Base-by-base conservation (phyloP, 2,113 vertebrate genomes). In the Cynocephalus volans region DNA sequence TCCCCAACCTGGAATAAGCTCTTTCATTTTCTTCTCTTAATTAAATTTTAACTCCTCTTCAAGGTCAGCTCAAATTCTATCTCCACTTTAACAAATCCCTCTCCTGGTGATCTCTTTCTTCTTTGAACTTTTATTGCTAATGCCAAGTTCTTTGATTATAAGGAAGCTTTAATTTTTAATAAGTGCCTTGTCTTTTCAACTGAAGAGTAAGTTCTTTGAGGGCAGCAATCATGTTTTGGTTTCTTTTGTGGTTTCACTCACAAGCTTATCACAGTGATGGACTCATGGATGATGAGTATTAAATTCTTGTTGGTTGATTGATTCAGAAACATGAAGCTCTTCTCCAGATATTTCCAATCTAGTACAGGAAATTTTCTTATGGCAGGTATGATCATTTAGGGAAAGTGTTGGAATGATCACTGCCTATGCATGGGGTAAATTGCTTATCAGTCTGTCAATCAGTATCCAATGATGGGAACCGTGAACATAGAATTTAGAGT, bases 161-260 rank as follows among this genome's bases (percentile, higher is more conserved):
- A 84, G 13, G 45, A 70, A 65, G 54, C 58, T 82, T 80, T 95
- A 48, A 50, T 80, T 96, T 98, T 89, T 92, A 81, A 54, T 67
- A 48, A 62, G 31, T 41, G 41, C 41, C 31, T 89, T 70, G 14
- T 90, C 56, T 96, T 83, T 86, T 79, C 69, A 75, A 45, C 50
- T 45, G 28, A 60, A 93, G 28, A 90, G 41, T 82, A 56, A 95
- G 41, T 60, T 83, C 33, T 95, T 36, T 90, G 75, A 93, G 58
- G 58, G 64, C 33, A 86, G 13, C 15, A 48, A 17, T 87, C 28
- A 72, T 1, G 2, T 31, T 6, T 64, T 83, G 62, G 3, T 77
- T 92, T 75, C 11, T 73, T 70, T 56, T 62, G 14, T 62, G 54
- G 45, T 83, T 65, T 96, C 31, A 65, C 21, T 69, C 36, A 8